phyloP scores from a whole-genome alignment of 2,888 invertebrate genomes.

The Mimas tiliae region DNA sequence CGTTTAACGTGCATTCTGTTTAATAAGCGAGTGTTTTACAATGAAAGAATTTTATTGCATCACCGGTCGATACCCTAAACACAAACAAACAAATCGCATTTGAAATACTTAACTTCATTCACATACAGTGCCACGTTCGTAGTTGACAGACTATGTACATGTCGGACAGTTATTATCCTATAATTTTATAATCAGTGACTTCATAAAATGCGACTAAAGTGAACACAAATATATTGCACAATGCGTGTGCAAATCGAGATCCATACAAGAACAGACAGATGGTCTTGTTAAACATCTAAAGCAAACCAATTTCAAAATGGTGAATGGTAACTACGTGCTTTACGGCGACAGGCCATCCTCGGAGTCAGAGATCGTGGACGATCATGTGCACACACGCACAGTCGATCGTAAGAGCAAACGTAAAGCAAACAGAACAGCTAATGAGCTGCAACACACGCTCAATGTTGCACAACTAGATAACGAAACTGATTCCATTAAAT shows the following conservation, averaged over 20 bases:
- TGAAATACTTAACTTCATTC: constrained; percentile 53
- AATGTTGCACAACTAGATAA: constrained; percentile 72
- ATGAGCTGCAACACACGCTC: constrained; percentile 68
- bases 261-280: constrained; percentile 40
- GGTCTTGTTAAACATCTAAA: constrained; percentile 33
- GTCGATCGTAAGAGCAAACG: constrained; percentile 67
- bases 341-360: constrained; percentile 76
- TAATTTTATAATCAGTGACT: constrained; percentile 35
- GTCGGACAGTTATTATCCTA: constrained; percentile 38
- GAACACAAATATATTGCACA: constrained; percentile 42
- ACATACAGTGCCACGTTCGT: constrained; percentile 46
- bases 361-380: constrained; percentile 75
- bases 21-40: constrained; percentile 60
- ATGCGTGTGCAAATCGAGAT: constrained; percentile 49
- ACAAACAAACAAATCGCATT: constrained; percentile 75
- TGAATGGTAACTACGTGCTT: constrained; percentile 78
- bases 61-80: constrained; percentile 46
- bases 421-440: constrained; percentile 65
- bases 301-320: constrained; percentile 58
- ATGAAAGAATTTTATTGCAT: constrained; percentile 64
- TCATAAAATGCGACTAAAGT: constrained; percentile 41
- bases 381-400: constrained; percentile 70
- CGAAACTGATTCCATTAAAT: constrained; percentile 77
- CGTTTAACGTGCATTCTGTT: constrained; percentile 45
- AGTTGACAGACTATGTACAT: constrained; percentile 42